A percentile compares a stretch with the other conserved stretches of the same genome.
phyloP scores from a whole-genome alignment of 2,797 vertebrate genomes.

The Streptopelia turtur region DNA sequence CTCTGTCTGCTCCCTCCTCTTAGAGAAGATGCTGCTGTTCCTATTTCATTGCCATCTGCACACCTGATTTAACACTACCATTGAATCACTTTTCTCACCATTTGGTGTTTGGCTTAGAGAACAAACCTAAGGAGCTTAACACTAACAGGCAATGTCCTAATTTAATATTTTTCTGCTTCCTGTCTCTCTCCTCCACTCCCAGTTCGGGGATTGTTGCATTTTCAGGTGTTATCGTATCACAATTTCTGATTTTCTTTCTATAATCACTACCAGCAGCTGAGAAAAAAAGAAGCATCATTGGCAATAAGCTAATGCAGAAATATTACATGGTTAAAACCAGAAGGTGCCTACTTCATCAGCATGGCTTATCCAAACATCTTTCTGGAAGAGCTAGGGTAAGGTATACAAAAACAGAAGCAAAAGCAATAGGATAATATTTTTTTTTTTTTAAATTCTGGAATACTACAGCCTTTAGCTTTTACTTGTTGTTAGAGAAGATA shows the following conservation, averaged over 20 bases:
- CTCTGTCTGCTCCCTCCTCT: background rate
- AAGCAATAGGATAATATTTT: background rate
- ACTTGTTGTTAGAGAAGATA: background rate
- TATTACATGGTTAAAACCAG: background rate
- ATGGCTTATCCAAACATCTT: background rate
- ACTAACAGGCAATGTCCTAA: background rate
- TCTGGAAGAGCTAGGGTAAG: background rate
- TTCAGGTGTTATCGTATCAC: background rate
- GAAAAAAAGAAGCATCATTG: background rate
- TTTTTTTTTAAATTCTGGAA: background rate
- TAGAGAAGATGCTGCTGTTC: background rate
- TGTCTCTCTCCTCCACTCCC: background rate
- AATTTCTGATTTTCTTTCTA: background rate
- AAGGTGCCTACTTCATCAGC: background rate
- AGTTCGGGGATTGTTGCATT: background rate
- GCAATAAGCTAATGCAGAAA: background rate
- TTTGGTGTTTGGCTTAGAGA: background rate
- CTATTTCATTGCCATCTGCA: background rate
- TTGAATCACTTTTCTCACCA: background rate
- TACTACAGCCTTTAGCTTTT: background rate
- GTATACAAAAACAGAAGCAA: background rate
- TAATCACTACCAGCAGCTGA: background rate
- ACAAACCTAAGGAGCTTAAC: background rate
- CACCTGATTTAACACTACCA: background rate
- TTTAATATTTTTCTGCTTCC: background rate